Percentiles rank a stretch among this genome's conserved stretches.
Conservation (phyloP, 2,113 vertebrate species). For the Bubo scandiacus region DNA sequence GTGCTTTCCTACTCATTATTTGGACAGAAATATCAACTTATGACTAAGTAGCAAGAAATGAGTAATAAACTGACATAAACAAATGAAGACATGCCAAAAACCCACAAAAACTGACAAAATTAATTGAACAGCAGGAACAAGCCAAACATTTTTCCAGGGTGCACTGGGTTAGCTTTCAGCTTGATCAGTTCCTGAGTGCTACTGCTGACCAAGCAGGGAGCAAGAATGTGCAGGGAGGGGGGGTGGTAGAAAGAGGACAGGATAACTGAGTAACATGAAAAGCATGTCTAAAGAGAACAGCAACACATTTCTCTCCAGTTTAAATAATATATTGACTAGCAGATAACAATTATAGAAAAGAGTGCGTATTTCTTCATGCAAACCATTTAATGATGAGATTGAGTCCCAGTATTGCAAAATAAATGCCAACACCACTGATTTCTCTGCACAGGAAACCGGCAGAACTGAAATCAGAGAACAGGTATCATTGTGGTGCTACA, state of each 20-base stretch:
- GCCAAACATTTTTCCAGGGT: neutral
- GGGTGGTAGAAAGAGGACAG: neutral
- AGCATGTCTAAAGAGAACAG: neutral
- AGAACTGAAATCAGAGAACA: neutral
- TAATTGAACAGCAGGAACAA: neutral
- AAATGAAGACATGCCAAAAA: neutral
- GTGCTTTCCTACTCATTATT: neutral
- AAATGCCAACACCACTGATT: neutral
- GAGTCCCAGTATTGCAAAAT: neutral
- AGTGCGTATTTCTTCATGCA: neutral
- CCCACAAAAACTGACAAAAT: neutral
- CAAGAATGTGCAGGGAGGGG: neutral
- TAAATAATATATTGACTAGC: neutral
- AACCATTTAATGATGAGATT: neutral
- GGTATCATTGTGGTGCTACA: neutral
- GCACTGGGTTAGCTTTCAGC: neutral
- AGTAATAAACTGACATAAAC: constrained; percentile 31
- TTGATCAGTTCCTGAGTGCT: neutral
- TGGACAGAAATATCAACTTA: neutral
- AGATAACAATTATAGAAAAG: neutral
- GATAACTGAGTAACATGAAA: accelerated
- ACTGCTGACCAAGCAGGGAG: neutral
- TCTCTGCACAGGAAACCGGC: neutral
- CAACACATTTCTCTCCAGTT: neutral
- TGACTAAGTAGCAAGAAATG: constrained; percentile 5